Percentiles rank a stretch among this genome's conserved stretches.
These are phyloP conservation scores for Athetis lepigone DNA, from an alignment of 2,888 invertebrate genomes.

Conservation along the genomic window DNA sequence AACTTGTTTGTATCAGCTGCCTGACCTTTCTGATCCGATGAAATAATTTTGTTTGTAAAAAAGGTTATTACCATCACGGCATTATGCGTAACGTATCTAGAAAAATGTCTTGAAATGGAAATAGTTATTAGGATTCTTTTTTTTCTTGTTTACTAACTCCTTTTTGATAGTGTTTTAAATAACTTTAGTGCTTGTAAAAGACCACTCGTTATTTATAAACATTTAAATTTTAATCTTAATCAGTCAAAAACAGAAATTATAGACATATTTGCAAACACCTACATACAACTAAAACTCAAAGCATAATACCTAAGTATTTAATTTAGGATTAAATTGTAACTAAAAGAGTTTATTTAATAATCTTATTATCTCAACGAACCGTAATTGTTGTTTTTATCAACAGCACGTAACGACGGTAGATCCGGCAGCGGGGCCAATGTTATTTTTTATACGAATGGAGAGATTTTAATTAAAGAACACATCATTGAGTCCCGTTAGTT, in stretches of 20 bases:
- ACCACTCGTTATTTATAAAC: too few species aligned
- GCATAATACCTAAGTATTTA: neutral
- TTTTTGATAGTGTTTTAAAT: neutral
- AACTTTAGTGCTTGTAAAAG: too few species aligned
- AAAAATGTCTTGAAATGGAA: neutral
- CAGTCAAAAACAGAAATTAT: too few species aligned
- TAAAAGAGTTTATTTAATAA: conserved; percentile 29
- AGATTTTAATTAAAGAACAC: conserved; percentile 53
- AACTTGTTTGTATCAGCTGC: conserved; percentile 39
- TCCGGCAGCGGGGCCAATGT: conserved; percentile 45
- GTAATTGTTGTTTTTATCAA: conserved; percentile 40
- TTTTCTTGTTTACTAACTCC: neutral
- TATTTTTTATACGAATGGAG: conserved; percentile 38
- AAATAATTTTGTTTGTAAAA: conserved; percentile 25
- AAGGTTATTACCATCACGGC: conserved; percentile 24
- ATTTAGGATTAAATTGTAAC: conserved; percentile 2
- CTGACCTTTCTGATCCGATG: conserved; percentile 44
- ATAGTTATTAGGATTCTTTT: neutral
- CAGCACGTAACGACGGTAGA: conserved; percentile 22
- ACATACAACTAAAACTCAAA: too few species aligned
- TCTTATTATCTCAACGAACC: conserved; percentile 31
- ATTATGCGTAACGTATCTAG: conserved; percentile 15
- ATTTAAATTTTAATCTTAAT: too few species aligned
- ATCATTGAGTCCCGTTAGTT: conserved; percentile 47
- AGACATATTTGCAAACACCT: too few species aligned